These are phyloP conservation scores for Sparidentex hasta DNA, from an alignment of 2,797 vertebrate species.

Conservation along the genomic window DNA sequence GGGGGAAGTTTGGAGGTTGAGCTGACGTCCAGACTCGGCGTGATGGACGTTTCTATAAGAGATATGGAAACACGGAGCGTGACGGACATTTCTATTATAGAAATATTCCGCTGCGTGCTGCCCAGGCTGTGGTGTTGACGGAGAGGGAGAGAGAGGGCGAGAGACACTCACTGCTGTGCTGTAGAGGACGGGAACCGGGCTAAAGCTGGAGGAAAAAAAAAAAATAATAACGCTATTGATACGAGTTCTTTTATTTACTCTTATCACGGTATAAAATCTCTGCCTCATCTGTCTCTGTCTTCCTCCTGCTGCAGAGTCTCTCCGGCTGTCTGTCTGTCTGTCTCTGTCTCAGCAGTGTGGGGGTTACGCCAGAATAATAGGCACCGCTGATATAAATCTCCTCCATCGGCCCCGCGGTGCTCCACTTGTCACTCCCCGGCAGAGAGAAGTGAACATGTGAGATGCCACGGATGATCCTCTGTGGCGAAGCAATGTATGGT, in stretches of 20 bases:
- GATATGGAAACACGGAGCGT: constrained; percentile 68
- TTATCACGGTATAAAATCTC: constrained; percentile 40
- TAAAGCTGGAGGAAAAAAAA: constrained; percentile 2
- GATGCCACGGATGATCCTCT: constrained; percentile 63
- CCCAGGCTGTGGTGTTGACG: constrained; percentile 38
- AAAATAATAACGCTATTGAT: constrained; percentile 33
- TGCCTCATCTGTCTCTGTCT: constrained; percentile 42
- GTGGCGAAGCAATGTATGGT: constrained; percentile 47
- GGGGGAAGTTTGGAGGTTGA: constrained; percentile 31
- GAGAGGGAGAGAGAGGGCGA: background rate
- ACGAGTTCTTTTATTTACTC: constrained; percentile 44
- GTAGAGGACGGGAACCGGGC: constrained; percentile 23
- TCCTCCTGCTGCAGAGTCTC: constrained; percentile 15
- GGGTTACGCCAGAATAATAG: constrained; percentile 53
- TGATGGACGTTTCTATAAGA: constrained; percentile 76
- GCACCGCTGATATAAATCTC: constrained; percentile 58
- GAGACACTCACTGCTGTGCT: constrained; percentile 1
- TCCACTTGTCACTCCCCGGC: constrained; percentile 66
- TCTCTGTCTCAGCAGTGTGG: constrained; percentile 23
- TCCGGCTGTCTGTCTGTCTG: constrained; percentile 23
- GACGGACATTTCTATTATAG: constrained; percentile 79
- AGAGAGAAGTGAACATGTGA: constrained; percentile 64
- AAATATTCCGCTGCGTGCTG: constrained; percentile 56
- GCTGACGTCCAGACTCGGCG: constrained; percentile 49
- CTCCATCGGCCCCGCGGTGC: constrained; percentile 52